Conservation (phyloP, 2,797 vertebrate species). For the Cirrhinus mrigala region DNA sequence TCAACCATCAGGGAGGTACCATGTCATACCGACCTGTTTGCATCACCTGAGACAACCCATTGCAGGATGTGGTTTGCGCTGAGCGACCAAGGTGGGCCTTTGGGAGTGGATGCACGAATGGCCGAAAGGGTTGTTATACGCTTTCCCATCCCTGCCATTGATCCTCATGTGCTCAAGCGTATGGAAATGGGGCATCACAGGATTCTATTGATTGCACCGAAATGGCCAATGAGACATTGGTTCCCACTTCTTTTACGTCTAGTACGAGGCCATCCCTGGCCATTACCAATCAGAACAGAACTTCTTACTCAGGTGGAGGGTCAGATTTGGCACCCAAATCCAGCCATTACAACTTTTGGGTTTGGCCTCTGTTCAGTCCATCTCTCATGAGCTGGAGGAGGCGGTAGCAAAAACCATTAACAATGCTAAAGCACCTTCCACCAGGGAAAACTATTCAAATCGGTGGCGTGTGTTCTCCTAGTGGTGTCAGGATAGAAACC, state of each 20-base stretch:
- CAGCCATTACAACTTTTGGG: not conserved
- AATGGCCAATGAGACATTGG: not conserved
- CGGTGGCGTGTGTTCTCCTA: not conserved
- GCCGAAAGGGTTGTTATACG: not conserved
- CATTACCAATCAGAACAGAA: not conserved
- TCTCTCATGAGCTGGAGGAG: not conserved
- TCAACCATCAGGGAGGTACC: too few relatives aligned
- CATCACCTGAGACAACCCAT: too few relatives aligned
- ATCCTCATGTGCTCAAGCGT: not conserved
- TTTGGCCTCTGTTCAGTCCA: not conserved
- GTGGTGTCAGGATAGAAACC: not conserved
- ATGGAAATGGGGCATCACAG: not conserved
- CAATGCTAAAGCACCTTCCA: not conserved
- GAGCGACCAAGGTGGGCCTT: not conserved
- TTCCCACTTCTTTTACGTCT: not conserved
- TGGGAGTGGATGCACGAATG: not conserved
- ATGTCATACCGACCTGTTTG: too few relatives aligned
- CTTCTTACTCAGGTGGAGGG: not conserved
- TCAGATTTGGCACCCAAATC: not conserved
- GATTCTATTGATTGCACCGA: not conserved
- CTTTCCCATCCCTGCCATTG: not conserved
- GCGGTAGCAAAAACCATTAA: too few relatives aligned
- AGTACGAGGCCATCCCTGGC: not conserved
- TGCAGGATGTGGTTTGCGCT: not conserved
- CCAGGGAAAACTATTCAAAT: not conserved